These are phyloP conservation scores for Macquaria ambigua DNA, from an alignment of 2,113 vertebrate species.

Conservation along the genomic window DNA sequence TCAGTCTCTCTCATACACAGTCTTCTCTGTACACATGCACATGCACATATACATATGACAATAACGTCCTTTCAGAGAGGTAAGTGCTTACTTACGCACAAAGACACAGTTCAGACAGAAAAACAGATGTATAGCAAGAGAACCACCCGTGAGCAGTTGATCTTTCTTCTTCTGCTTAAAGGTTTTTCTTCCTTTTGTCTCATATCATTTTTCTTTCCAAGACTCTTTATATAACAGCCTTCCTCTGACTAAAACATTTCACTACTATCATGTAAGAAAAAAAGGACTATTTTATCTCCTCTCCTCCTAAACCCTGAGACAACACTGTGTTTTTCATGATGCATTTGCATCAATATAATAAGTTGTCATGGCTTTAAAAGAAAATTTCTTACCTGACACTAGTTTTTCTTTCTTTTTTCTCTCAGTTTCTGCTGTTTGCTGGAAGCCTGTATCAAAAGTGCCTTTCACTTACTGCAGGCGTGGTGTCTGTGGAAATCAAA, in stretches of 20 bases:
- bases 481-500: not conserved
- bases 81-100: not conserved
- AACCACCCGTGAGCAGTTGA: slow-evolving; percentile 3
- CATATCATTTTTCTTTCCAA: slow-evolving; percentile 7
- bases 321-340: not conserved
- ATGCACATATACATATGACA: not conserved
- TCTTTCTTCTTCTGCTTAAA: slow-evolving; percentile 2
- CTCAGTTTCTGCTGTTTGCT: not conserved
- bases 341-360: slow-evolving; percentile 6
- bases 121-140: not conserved
- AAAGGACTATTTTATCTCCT: not conserved
- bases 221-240: slow-evolving; percentile 13
- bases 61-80: not conserved
- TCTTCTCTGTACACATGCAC: too few species aligned
- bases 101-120: not conserved
- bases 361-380: slow-evolving; percentile 6
- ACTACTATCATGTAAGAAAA: not conserved
- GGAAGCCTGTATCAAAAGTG: not conserved
- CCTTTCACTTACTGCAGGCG: not conserved
- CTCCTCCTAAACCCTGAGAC: not conserved
- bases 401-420: not conserved
- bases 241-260: not conserved
- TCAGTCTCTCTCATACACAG: not conserved
- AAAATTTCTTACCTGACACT: not conserved
- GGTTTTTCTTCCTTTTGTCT: not conserved